A percentile compares a stretch with the other conserved stretches of the same genome.
phyloP scores from a whole-genome alignment of 1,140 invertebrate genomes.

The Achatina immaculata region DNA sequence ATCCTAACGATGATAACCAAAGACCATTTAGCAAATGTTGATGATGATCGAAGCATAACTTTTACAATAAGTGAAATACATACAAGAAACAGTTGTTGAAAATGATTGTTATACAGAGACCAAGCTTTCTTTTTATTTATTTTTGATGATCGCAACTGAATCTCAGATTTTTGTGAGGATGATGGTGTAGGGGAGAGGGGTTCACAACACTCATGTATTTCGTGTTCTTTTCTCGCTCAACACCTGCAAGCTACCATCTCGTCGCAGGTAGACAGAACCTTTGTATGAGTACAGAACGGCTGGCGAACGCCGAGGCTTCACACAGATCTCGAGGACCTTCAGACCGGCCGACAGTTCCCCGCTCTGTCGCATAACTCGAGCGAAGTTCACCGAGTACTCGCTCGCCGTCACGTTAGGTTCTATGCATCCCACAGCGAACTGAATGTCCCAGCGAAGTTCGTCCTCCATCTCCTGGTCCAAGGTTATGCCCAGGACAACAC shows the following conservation, averaged over 20 bases:
- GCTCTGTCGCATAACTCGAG: neutral
- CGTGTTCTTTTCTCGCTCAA: no score
- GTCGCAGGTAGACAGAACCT: neutral
- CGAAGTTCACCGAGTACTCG: conserved; percentile 32
- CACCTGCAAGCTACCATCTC: conserved; percentile 21
- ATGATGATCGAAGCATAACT: no score
- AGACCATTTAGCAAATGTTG: no score
- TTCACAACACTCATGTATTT: no score
- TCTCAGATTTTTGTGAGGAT: no score
- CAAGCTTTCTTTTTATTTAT: no score
- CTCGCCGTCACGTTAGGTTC: neutral
- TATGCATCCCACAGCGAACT: neutral
- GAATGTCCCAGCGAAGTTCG: neutral
- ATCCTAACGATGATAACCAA: no score
- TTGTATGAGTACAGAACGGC: neutral
- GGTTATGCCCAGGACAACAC: neutral
- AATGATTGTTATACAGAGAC: no score
- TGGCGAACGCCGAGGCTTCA: conserved; percentile 9
- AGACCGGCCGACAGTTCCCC: neutral
- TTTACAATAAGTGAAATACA: no score
- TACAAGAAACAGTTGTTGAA: no score
- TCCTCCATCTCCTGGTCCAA: neutral
- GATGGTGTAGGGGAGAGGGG: no score
- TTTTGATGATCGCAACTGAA: no score
- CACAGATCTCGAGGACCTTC: conserved; percentile 19